phyloP scores from a whole-genome alignment of 2,113 vertebrate species.

The Typhlomys cinereus region DNA sequence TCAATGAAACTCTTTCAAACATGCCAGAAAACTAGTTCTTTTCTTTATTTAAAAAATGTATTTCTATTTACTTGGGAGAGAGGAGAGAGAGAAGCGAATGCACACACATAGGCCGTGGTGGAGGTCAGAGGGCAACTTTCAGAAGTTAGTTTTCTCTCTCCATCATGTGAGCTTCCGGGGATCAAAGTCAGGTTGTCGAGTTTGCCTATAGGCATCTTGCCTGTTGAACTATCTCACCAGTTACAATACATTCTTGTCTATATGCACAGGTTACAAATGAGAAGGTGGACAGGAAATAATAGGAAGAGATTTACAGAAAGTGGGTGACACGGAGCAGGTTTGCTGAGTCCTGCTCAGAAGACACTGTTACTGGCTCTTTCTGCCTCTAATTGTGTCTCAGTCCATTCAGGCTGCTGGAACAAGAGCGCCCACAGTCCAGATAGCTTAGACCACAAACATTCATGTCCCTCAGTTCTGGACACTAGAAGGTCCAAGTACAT shows the following conservation, averaged over 20 bases:
- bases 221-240: neutral
- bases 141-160: neutral
- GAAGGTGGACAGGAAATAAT: neutral
- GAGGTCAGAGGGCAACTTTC: neutral
- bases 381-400: neutral
- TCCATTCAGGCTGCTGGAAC: neutral
- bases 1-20: neutral
- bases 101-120: neutral
- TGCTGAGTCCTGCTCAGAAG: neutral
- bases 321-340: neutral
- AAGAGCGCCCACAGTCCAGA: neutral
- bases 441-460: neutral
- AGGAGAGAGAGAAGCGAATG: too few relatives aligned
- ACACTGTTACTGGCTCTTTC: neutral
- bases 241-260: neutral
- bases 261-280: neutral
- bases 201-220: too few relatives aligned
- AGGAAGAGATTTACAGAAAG: neutral
- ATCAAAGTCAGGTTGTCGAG: neutral
- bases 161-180: too few relatives aligned
- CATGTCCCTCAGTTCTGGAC: neutral
- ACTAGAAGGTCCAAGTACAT: neutral
- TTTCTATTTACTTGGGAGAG: neutral
- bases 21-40: neutral
- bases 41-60: neutral